Conservation (phyloP, 1,140 invertebrate species). For the Tetraneura akinire region DNA sequence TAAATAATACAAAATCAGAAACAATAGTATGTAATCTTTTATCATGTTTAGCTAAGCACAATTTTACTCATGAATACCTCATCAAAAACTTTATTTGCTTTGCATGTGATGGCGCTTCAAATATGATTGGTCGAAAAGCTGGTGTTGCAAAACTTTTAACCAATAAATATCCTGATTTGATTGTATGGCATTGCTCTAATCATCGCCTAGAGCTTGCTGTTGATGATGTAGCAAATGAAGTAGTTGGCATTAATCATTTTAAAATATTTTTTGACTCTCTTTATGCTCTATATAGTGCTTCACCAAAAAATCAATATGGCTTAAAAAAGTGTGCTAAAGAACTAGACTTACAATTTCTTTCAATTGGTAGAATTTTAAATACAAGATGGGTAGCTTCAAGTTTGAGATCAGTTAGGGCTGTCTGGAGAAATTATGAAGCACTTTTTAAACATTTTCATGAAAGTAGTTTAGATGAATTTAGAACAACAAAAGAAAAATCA, state of each 20-base stretch:
- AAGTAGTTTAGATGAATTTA: slow-evolving; percentile 10
- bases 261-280: slow-evolving; percentile 26
- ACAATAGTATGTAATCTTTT: slow-evolving; percentile 20
- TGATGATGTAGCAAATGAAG: slow-evolving; percentile 12
- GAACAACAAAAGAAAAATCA: slow-evolving; percentile 36
- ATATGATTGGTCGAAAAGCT: slow-evolving; percentile 27
- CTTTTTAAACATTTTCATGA: slow-evolving; percentile 22
- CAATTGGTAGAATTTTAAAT: slow-evolving; percentile 30
- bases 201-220: slow-evolving; percentile 6
- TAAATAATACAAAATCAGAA: slow-evolving; percentile 20
- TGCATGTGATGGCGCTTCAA: slow-evolving; percentile 10
- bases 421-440: slow-evolving; percentile 17
- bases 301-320: slow-evolving; percentile 14
- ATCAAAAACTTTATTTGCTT: slow-evolving; percentile 17
- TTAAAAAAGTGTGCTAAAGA: slow-evolving; percentile 4
- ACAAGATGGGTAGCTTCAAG: slow-evolving; percentile 35
- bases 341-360: slow-evolving; percentile 21
- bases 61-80: slow-evolving; percentile 23
- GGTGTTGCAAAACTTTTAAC: slow-evolving; percentile 16
- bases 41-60: background rate
- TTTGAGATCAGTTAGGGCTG: slow-evolving; percentile 11
- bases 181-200: slow-evolving; percentile 32
- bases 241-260: slow-evolving; percentile 26
- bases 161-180: slow-evolving; percentile 20
- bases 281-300: slow-evolving; percentile 16